A percentile compares a stretch with the other conserved stretches of the same genome.
Conservation (phyloP, 2,113 vertebrate genomes). For the Melanerpes aurifrons region DNA sequence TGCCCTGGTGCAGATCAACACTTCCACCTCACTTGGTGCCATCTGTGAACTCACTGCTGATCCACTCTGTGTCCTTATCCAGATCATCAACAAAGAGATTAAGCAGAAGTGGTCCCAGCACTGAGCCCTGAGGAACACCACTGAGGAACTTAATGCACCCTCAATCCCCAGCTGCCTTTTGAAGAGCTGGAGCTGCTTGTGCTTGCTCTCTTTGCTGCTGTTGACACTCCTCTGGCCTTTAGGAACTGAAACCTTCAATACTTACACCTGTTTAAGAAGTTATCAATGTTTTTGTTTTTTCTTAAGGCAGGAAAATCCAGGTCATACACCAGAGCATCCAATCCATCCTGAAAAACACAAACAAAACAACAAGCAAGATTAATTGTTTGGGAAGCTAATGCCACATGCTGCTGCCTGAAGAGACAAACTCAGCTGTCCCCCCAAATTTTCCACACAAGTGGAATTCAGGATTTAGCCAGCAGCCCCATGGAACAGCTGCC, state of each 20-base stretch:
- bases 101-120: too few species aligned
- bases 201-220: neutral
- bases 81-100: too few species aligned
- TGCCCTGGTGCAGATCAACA: too few species aligned
- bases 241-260: constrained; percentile 68
- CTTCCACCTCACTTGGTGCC: too few species aligned
- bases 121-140: too few species aligned
- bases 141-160: neutral
- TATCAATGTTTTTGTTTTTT: constrained; percentile 99
- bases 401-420: neutral
- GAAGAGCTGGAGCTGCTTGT: neutral
- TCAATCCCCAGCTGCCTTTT: neutral
- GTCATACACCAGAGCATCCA: constrained; percentile 98
- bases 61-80: too few species aligned
- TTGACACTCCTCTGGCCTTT: neutral
- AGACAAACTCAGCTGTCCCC: neutral
- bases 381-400: constrained; percentile 24
- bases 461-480: neutral
- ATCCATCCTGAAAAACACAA: constrained; percentile 85
- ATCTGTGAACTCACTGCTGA: too few species aligned
- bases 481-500: neutral
- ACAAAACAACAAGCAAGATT: constrained; percentile 14
- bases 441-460: neutral
- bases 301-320: constrained; percentile 98
- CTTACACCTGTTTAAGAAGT: constrained; percentile 99